Percentiles rank a stretch among this genome's conserved stretches.
Evolutionary conservation across 2,888 invertebrate species (phyloP).

Genomic region (Pilophorus perplexus): DNA sequence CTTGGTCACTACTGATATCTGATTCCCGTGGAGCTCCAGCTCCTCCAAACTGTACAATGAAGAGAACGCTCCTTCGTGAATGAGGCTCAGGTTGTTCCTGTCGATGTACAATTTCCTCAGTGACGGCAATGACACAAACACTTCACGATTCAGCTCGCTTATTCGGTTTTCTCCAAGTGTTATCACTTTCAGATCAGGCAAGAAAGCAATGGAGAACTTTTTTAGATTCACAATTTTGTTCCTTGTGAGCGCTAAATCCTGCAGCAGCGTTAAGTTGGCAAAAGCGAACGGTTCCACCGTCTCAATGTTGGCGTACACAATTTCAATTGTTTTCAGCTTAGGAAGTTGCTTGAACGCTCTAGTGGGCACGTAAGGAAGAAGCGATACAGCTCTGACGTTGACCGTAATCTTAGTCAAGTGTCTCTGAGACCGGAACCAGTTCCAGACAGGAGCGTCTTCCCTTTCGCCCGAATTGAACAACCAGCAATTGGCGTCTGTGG

Average conservation of each 20-base stretch:
- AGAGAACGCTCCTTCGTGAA: conserved; percentile 81
- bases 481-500: conserved; percentile 74
- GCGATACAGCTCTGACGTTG: conserved; percentile 67
- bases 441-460: conserved; percentile 70
- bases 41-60: conserved; percentile 71
- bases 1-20: conserved; percentile 69
- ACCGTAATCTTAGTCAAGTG: conserved; percentile 68
- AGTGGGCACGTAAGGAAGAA: conserved; percentile 69
- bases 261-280: conserved; percentile 67
- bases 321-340: conserved; percentile 64
- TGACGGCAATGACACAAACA: conserved; percentile 70
- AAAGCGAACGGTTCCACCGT: conserved; percentile 70
- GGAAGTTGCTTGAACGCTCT: conserved; percentile 66
- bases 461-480: conserved; percentile 68
- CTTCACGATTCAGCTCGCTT: conserved; percentile 67
- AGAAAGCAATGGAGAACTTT: conserved; percentile 69
- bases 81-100: conserved; percentile 77
- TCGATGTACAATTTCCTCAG: conserved; percentile 74
- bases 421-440: conserved; percentile 69
- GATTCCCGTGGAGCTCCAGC: conserved; percentile 76
- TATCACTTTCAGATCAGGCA: conserved; percentile 66
- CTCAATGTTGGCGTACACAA: conserved; percentile 70
- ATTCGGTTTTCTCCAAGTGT: conserved; percentile 75
- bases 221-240: conserved; percentile 69
- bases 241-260: conserved; percentile 65